These are phyloP conservation scores for Anomalospiza imberbis DNA, from an alignment of 2,797 vertebrate genomes.

Conservation along the genomic window DNA sequence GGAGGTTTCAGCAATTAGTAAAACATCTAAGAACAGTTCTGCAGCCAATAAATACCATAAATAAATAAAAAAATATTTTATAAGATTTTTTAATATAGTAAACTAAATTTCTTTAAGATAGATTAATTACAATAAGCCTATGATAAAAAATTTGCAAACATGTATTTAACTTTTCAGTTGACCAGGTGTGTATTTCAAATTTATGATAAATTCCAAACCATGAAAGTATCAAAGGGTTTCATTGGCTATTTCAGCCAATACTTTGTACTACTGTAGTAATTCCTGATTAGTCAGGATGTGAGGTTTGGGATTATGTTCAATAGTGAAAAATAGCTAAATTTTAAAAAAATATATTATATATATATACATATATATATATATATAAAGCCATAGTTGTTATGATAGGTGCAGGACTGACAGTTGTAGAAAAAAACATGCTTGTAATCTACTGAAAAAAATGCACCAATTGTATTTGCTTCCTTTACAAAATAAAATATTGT, in stretches of 20 bases:
- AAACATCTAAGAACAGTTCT: not conserved
- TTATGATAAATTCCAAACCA: not conserved
- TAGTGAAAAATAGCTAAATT: not conserved
- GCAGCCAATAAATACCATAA: not conserved
- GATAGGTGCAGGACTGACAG: not conserved
- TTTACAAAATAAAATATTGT: not conserved
- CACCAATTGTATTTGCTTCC: not conserved
- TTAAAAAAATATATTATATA: too few species aligned
- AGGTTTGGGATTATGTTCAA: not conserved
- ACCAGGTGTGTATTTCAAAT: not conserved
- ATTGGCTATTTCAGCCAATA: not conserved
- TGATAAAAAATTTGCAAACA: not conserved
- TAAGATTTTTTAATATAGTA: not conserved
- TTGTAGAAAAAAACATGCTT: not conserved
- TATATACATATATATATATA: accelerated
- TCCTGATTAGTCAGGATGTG: not conserved
- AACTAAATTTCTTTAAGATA: not conserved
- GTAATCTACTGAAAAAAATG: not conserved
- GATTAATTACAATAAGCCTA: not conserved
- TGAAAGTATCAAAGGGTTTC: not conserved
- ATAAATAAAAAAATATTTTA: not conserved
- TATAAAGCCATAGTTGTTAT: not conserved
- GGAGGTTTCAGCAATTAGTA: not conserved
- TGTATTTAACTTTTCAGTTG: not conserved
- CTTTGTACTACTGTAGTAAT: not conserved